phyloP scores from a whole-genome alignment of 2,888 invertebrate species.

The Scaptomyza reducta region DNA sequence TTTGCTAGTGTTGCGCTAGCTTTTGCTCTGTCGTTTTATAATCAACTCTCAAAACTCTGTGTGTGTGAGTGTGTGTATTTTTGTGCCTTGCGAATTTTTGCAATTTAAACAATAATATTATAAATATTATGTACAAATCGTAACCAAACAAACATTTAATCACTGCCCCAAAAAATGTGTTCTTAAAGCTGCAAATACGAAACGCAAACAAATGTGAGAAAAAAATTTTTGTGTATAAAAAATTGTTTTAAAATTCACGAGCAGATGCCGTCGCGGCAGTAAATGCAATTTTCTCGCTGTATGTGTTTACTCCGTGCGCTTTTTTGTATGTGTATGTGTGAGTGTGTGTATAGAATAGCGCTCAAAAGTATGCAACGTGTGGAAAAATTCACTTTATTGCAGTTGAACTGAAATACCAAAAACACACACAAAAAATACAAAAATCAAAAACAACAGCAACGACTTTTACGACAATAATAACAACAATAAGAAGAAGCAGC shows the following conservation, averaged over 20 bases:
- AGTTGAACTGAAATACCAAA: conserved; percentile 58
- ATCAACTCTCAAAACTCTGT: conserved; percentile 66
- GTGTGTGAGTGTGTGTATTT: conserved; percentile 18
- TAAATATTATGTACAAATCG: conserved; percentile 21
- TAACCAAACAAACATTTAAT: conserved; percentile 32
- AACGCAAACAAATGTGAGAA: conserved; percentile 38
- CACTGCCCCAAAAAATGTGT: conserved; percentile 20
- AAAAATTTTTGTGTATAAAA: conserved; percentile 53
- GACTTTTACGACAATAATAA: conserved; percentile 25
- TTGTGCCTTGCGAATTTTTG: conserved; percentile 21
- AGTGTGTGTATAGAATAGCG: conserved; percentile 48
- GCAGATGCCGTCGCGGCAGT: conserved; percentile 62
- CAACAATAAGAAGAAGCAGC: conserved; percentile 21
- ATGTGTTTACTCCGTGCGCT: conserved; percentile 41
- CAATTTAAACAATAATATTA: conserved; percentile 32
- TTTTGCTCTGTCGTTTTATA: conserved; percentile 82
- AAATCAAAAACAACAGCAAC: conserved; percentile 26
- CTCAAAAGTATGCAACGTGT: conserved; percentile 72
- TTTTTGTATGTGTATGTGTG: conserved; percentile 24
- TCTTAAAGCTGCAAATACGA: neutral
- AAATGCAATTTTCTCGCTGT: conserved; percentile 67
- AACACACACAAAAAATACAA: neutral
- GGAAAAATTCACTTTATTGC: conserved; percentile 73
- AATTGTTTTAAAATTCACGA: conserved; percentile 76
- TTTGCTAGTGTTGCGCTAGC: conserved; percentile 82